Base-by-base conservation (phyloP, 2,888 invertebrate species). In the Eristalis pertinax region DNA sequence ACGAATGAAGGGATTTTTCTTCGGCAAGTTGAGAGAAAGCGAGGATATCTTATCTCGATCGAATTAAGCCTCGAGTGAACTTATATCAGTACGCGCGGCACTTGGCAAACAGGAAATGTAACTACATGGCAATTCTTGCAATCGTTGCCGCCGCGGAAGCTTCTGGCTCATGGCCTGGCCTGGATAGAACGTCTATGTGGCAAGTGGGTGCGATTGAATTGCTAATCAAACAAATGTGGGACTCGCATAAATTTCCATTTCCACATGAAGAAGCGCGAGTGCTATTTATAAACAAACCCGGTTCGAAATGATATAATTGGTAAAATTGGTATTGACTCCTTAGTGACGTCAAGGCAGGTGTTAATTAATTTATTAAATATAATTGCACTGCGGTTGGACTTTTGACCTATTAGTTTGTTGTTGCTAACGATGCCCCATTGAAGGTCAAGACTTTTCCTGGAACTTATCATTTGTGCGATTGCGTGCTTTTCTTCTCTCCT, bases 21-120 rank as follows among this genome's bases (percentile, higher is more conserved):
- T 60, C 60, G 26, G 26, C 60, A 26, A 60, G 26, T 60, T 60
- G 13, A 60, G 60, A 26, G 60, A 60, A 2, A n/a, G 19, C 13
- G 38, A 19, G 8, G 35, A 24, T 58, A 58, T 58, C 70, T 78
- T 77, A 77, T 77, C 77, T 68, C 15, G 75, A 67, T 76, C 58
- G n/a, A 22, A 58, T 43, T n/a, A n/a, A 41, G 58, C 62, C 50
- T 41, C 58, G 70, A 65, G 70, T 32, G 64, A 13, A 50, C 19
- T 50, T 5, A 19, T 64, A 58, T 58, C 24, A n/a, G 43, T 13
- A 10, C 2, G 60, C 2, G 60, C 15, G 26, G 26, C 60, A 26
- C 15, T 24, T 15, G 60, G 13, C 26, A 60, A 50, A 50, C 50
- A 50, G 19, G 19, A 50, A 50, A 19, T 19, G 50, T 50, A 50